Evolutionary conservation across 2,888 invertebrate genomes (phyloP).

Genomic region (Agrotis ipsilon): DNA sequence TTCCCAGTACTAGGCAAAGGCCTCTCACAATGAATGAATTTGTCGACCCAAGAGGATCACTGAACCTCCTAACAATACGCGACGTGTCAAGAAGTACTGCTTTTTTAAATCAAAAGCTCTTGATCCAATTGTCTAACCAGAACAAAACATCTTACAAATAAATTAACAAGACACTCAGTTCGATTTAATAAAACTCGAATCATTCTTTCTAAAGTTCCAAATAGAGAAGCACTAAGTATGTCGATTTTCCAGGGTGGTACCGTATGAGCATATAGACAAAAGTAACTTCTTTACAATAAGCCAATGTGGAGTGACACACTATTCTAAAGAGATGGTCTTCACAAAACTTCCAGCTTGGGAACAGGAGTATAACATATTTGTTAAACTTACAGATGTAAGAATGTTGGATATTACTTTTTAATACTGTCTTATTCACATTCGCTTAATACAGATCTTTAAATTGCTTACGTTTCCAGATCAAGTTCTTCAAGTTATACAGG

Average conservation of each 20-base stretch:
- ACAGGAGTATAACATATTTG: constrained; percentile 95
- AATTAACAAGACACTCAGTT: no score
- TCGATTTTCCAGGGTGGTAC: constrained; percentile 92
- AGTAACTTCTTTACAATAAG: constrained; percentile 96
- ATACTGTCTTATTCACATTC: background rate
- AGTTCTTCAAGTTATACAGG: constrained; percentile 93
- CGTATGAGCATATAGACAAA: constrained; percentile 93
- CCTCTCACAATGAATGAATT: no score
- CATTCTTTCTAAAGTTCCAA: no score
- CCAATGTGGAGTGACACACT: constrained; percentile 95
- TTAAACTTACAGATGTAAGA: constrained; percentile 93
- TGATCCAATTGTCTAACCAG: no score
- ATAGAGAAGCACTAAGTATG: no score
- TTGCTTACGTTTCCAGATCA: constrained; percentile 87
- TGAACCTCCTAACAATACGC: no score
- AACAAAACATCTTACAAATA: no score
- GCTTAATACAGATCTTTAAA: background rate
- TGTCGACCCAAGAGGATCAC: no score
- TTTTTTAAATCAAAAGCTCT: no score
- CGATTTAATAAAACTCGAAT: no score
- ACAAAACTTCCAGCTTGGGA: constrained; percentile 95
- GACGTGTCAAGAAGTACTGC: no score
- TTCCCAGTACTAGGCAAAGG: no score
- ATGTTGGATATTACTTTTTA: background rate
- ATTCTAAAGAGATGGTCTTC: constrained; percentile 94